A percentile compares a stretch with the other conserved stretches of the same genome.
phyloP scores from a whole-genome alignment of 2,888 invertebrate genomes.

The Lottia scabra region DNA sequence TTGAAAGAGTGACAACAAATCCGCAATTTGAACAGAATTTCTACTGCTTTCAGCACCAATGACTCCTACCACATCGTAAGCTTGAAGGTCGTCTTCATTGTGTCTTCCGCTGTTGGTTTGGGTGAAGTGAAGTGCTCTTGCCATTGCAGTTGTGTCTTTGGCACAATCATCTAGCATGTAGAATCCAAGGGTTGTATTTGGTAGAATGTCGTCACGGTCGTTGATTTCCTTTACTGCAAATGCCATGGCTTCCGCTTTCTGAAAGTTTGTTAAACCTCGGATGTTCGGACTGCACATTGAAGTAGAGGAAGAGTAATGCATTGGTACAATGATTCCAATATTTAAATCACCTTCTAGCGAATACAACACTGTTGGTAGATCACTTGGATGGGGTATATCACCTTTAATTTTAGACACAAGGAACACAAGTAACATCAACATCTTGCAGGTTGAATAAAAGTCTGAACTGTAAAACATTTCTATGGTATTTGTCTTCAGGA shows the following conservation, averaged over 20 bases:
- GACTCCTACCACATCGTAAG: conserved; percentile 31
- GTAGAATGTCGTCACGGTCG: neutral
- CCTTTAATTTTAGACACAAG: too few relatives aligned
- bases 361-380: neutral
- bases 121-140: neutral
- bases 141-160: neutral
- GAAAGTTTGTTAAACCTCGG: neutral
- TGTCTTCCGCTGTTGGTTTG: neutral
- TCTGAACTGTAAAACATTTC: too few relatives aligned
- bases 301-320: neutral
- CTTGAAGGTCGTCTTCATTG: neutral
- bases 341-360: neutral
- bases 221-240: neutral
- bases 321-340: neutral
- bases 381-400: neutral
- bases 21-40: conserved; percentile 31
- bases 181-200: neutral
- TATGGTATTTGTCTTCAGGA: too few relatives aligned
- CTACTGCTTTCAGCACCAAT: conserved; percentile 36
- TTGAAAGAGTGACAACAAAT: conserved; percentile 31
- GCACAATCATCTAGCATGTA: neutral
- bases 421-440: too few relatives aligned
- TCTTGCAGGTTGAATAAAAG: too few relatives aligned
- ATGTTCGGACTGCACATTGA: neutral
- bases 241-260: neutral